Conservation (phyloP, 2,113 vertebrate species). For the Hyaena hyaena region DNA sequence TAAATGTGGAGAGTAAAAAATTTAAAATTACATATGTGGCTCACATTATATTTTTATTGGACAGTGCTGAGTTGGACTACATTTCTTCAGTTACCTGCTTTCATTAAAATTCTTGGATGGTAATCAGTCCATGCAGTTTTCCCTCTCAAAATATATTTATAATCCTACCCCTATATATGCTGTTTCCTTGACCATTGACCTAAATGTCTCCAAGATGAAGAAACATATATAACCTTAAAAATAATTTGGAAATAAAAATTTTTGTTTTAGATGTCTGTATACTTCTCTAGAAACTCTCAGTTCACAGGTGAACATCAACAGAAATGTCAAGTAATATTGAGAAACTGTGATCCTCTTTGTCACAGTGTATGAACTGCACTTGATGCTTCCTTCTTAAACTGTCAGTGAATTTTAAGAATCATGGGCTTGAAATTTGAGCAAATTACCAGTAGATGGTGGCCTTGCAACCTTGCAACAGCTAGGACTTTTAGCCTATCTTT, state of each 20-base stretch:
- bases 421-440: conserved; percentile 17
- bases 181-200: background rate
- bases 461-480: background rate
- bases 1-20: background rate
- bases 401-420: background rate
- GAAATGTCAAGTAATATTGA: background rate
- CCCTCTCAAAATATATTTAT: background rate
- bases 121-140: background rate
- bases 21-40: background rate
- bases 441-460: conserved; percentile 33
- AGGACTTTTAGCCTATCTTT: background rate
- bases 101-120: conserved; percentile 5
- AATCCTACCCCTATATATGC: background rate
- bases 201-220: conserved; percentile 11
- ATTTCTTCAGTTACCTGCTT: conserved; percentile 34
- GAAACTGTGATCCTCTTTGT: background rate
- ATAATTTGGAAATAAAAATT: background rate
- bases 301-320: background rate
- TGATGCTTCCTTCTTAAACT: conserved; percentile 25
- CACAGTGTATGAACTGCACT: background rate
- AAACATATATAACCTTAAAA: background rate
- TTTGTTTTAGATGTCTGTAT: background rate
- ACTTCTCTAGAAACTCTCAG: background rate
- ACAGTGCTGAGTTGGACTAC: background rate
- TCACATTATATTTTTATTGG: background rate